Conservation (phyloP, 1,140 invertebrate species). For the Episyrphus balteatus region DNA sequence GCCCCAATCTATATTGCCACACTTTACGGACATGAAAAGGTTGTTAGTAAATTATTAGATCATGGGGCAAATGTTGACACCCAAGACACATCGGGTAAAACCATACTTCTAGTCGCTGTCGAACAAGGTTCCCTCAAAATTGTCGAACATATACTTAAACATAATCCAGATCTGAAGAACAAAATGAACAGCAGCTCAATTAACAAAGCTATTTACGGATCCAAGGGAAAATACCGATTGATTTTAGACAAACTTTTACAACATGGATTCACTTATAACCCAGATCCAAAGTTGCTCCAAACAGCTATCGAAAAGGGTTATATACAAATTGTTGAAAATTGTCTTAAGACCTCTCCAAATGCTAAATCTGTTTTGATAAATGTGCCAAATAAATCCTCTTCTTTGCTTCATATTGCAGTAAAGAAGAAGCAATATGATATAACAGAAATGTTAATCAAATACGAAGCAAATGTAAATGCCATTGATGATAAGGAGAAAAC, state of each 20-base stretch:
- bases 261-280: not conserved
- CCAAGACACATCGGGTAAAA: not conserved
- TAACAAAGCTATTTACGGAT: not conserved
- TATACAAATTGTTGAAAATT: not conserved
- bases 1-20: not conserved
- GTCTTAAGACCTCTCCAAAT: not conserved
- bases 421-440: slow-evolving; percentile 2
- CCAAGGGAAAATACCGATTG: too few relatives aligned
- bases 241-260: too few relatives aligned
- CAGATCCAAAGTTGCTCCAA: not conserved
- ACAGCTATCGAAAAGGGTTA: not conserved
- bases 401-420: slow-evolving; percentile 3
- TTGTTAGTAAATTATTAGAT: not conserved
- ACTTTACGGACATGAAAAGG: not conserved
- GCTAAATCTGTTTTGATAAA: not conserved
- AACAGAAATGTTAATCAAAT: slow-evolving; percentile 5
- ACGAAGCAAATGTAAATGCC: slow-evolving; percentile 6
- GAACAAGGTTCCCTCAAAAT: not conserved
- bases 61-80: not conserved
- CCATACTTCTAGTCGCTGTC: not conserved
- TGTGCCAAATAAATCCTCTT: not conserved
- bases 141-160: not conserved
- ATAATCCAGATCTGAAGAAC: not conserved
- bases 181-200: not conserved
- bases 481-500: slow-evolving; percentile 1